Base-by-base conservation (phyloP, 2,888 invertebrate species). In the Heliconius hortense region DNA sequence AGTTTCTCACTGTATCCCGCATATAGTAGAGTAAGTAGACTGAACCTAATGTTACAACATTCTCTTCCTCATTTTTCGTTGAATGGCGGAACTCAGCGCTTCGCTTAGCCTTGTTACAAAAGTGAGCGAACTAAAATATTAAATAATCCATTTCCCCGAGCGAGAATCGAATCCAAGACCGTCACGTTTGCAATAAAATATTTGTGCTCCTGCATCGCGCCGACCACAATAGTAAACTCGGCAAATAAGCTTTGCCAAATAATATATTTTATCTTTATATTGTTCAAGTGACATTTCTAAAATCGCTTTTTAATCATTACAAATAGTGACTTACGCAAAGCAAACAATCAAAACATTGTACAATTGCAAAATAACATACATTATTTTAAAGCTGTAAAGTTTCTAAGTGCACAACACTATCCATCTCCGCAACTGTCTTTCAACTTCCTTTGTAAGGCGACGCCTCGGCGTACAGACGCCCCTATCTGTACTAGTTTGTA, bases 371-470 rank as follows among this genome's bases (percentile, higher is more conserved):
- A 31, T 68, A 15, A 56, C 31, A 56, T 24, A 35, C 31, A 69
- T 56, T 56, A 69, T 69, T 69, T 69, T 35, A 69, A 35, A 69
- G 56, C 56, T 31, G 31, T 13, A 56, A 56, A 56, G 56, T 72
- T 72, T 72, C 39, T 77, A 74, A 77, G 63, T 72, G 77, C 74
- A 68, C 31, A 72, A 21, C 62, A 69, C 39, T 72, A 77, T 77
- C 77, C 72, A 74, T 77, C 77, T 77, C 74, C 56, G 74, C 72
- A 67, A 63, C 64, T 48, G 62, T 77, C 74, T 59, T 63, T 72
- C 77, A 72, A 75, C 77, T 76, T 74, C 71, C 76, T 72, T 68
- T 69, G 72, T 72, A 69, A 72, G 24, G 35, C 67, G 68, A 76
- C 31, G 72, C 72, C 69, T 56, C 24, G 53, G 26, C 75, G 53